These are phyloP conservation scores for Formica exsecta DNA, from an alignment of 1,140 invertebrate genomes.

Conservation along the genomic window DNA sequence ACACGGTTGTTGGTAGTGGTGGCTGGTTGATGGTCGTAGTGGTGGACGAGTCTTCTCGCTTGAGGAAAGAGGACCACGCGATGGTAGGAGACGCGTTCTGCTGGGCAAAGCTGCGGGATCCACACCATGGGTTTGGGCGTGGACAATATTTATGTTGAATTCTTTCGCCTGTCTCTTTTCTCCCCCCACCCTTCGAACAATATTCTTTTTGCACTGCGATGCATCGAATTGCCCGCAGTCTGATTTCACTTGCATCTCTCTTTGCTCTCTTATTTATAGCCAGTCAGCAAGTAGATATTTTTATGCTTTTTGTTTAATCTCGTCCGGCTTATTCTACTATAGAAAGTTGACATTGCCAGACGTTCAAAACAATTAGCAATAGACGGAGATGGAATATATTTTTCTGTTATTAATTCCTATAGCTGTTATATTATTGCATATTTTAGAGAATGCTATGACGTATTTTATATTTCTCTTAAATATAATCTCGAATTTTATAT, in stretches of 20 bases:
- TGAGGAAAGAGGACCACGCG: slow-evolving; percentile 49
- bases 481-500: slow-evolving; percentile 2
- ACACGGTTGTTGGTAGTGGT: slow-evolving; percentile 59
- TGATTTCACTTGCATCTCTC: slow-evolving; percentile 50
- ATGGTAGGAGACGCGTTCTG: slow-evolving; percentile 67
- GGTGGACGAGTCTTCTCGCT: slow-evolving; percentile 54
- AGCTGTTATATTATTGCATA: neutral
- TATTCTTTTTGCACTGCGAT: slow-evolving; percentile 41
- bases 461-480: neutral
- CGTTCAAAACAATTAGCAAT: neutral
- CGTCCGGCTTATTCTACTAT: neutral
- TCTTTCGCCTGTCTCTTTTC: slow-evolving; percentile 53
- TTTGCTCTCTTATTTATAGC: neutral
- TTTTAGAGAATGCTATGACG: too few species aligned
- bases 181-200: neutral
- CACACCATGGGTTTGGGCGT: slow-evolving; percentile 66
- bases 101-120: slow-evolving; percentile 63
- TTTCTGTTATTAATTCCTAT: neutral
- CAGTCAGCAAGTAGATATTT: neutral
- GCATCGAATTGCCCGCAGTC: neutral
- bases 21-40: slow-evolving; percentile 47
- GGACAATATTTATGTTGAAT: slow-evolving; percentile 76
- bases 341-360: slow-evolving; percentile 14
- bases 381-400: neutral
- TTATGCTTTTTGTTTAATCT: slow-evolving; percentile 14